A percentile compares a stretch with the other conserved stretches of the same genome.
Conservation (phyloP, 2,113 vertebrate species). For the Mus musculus region GRCm39 chr6:50825001-50825500, state of each 20-base stretch:
- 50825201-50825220: background rate
- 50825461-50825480: background rate
- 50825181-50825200: background rate
- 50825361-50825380: too few relatives aligned
- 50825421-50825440: background rate
- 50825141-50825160: background rate
- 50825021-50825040: background rate
- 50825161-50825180: background rate
- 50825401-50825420: background rate
- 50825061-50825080: background rate
- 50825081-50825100: background rate
- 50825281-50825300: background rate
- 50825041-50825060: background rate
- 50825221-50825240: background rate
- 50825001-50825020: conserved; percentile 20
- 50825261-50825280: background rate
- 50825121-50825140: background rate
- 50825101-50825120: background rate
- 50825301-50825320: background rate
- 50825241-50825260: background rate
- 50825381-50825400: too few relatives aligned
- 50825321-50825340: background rate
- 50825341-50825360: background rate
- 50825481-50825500: background rate
- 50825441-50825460: background rate